A percentile compares a stretch with the other conserved stretches of the same genome.
phyloP scores from a whole-genome alignment of 2,888 invertebrate genomes.

The Aphodius sticticus region DNA sequence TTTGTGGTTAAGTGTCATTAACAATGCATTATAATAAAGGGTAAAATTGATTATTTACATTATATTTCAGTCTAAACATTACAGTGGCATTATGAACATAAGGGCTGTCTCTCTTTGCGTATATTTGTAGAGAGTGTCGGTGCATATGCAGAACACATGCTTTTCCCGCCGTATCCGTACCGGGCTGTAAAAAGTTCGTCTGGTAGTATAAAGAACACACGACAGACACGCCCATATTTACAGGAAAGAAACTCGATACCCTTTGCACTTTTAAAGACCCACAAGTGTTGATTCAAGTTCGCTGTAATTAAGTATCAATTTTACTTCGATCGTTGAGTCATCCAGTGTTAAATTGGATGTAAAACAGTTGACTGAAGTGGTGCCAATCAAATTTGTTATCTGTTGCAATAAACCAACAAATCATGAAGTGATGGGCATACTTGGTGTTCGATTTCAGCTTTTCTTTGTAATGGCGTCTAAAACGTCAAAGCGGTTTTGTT shows the following conservation, averaged over 20 bases:
- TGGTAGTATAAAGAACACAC: neutral
- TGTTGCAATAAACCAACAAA: neutral
- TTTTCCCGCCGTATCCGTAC: neutral
- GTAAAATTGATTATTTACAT: neutral
- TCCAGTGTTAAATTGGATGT: neutral
- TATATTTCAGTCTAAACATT: neutral
- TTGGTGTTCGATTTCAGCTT: neutral
- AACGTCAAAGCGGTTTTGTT: no score
- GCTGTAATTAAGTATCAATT: neutral
- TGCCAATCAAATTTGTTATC: neutral
- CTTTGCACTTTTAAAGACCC: neutral
- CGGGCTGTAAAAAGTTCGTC: neutral
- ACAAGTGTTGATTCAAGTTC: neutral
- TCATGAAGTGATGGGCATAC: neutral
- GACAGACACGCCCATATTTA: neutral
- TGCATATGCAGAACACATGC: neutral
- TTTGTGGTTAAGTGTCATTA: neutral
- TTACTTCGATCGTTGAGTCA: neutral
- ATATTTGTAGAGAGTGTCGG: neutral
- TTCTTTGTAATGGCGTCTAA: neutral
- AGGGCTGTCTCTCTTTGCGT: neutral
- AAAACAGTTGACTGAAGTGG: neutral
- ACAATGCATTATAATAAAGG: neutral
- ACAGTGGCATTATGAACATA: neutral
- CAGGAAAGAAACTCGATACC: neutral